phyloP scores from a whole-genome alignment of 2,888 invertebrate genomes.

The Ophion costatus region DNA sequence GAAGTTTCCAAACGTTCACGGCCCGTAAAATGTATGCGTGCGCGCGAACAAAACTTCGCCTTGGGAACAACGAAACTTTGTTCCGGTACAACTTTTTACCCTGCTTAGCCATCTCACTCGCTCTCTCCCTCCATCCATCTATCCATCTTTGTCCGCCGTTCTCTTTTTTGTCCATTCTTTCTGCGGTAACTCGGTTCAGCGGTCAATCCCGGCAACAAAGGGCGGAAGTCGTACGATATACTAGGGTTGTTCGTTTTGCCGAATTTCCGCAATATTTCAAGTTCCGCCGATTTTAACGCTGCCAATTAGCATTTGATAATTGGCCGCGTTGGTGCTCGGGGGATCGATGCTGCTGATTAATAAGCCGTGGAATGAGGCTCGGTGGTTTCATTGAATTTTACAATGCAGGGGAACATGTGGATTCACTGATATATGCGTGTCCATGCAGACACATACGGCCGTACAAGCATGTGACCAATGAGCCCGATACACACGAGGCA shows the following conservation, averaged over 20 bases:
- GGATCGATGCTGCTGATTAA: constrained; percentile 50
- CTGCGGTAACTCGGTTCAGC: not conserved
- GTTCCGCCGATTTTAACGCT: not conserved
- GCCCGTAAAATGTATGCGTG: constrained; percentile 21
- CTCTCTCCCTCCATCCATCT: not conserved
- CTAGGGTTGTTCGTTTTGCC: too few relatives aligned
- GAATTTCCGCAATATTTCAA: too few relatives aligned
- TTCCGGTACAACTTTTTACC: constrained; percentile 5
- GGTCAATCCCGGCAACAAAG: too few relatives aligned
- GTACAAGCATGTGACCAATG: not conserved
- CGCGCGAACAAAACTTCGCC: not conserved
- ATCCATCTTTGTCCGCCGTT: not conserved
- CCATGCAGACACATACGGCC: not conserved
- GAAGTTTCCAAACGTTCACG: constrained; percentile 22
- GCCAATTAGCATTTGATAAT: constrained; percentile 37
- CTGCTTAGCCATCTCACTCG: not conserved
- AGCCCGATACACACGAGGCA: constrained; percentile 20
- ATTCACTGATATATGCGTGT: not conserved
- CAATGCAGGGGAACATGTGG: not conserved
- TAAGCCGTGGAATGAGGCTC: constrained; percentile 18
- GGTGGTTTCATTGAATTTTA: constrained; percentile 58
- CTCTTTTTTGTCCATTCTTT: not conserved
- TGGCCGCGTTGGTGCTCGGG: constrained; percentile 8
- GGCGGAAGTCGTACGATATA: too few relatives aligned
- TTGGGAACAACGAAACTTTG: constrained; percentile 51